Conservation (phyloP, 2,888 invertebrate species). For the Neuroscelio doddi region DNA sequence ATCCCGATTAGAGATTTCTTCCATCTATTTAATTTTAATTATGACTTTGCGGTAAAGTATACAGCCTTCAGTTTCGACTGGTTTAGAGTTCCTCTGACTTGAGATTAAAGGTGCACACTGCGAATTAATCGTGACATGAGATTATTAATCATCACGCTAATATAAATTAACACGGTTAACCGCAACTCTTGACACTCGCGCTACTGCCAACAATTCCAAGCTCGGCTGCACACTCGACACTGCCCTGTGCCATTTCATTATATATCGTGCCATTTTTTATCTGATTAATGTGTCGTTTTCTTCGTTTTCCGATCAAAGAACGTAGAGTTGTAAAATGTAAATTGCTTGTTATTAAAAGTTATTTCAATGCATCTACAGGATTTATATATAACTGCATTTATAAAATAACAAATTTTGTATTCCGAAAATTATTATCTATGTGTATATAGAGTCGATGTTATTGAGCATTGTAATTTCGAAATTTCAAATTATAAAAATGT, state of each 20-base stretch:
- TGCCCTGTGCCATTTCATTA: constrained; percentile 23
- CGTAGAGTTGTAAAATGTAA: no score
- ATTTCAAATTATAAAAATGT: no score
- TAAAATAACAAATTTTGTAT: no score
- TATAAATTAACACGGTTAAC: constrained; percentile 57
- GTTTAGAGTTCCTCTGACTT: constrained; percentile 18
- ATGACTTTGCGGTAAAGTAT: constrained; percentile 26
- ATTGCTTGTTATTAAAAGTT: no score
- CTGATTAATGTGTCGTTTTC: no score
- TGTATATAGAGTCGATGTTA: no score
- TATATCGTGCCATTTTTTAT: neutral
- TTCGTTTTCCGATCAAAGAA: no score
- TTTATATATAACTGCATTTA: no score
- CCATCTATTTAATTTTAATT: constrained; percentile 34
- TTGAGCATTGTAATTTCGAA: no score
- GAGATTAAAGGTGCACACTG: constrained; percentile 26
- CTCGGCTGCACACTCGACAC: constrained; percentile 20
- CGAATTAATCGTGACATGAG: constrained; percentile 39
- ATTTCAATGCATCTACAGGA: no score
- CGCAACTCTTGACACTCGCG: constrained; percentile 43
- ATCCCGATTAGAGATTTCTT: constrained; percentile 27
- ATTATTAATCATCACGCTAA: constrained; percentile 58
- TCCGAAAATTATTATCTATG: no score
- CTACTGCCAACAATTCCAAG: constrained; percentile 38
- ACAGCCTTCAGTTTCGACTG: constrained; percentile 26